Evolutionary conservation across 2,113 vertebrate species (phyloP), one percentile per base, ranked within the genome.

Genomic region (Uria lomvia): DNA sequence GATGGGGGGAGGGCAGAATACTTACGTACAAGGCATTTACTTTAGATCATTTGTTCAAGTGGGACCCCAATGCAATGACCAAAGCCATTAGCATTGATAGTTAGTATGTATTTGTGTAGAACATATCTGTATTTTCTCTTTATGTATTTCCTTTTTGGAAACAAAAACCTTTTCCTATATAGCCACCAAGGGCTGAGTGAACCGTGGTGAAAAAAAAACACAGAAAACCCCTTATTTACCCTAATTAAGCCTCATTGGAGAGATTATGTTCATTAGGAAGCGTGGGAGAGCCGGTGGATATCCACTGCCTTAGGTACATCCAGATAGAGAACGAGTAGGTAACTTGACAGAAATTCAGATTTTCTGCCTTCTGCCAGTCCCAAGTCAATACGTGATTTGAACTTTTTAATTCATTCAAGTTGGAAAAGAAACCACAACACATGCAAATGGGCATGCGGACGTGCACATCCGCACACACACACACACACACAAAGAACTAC

Each of bases 1-100:
- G 12, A n/a, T 36, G 14, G 8, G n/a, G 12, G 8, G 3, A 22
- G 4, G 3, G 3, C 1, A 2, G 6, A 15, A 45, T 66, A 66
- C 32, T 32, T 66, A 66, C 7, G 14, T 14, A 52, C 42, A 58
- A 24, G 10, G 24, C 36, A 83, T 87, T 78, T 73, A 23, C 24
- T 58, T 67, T 5, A 63, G 47, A 22, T 20, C 4, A 27, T 67
- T 86, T 56, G 4, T 40, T 70, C 47, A 91, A n/a, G 15, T 74
- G 55, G 7, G 16, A 73, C 19, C 19, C 26, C 36, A 42, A 27
- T 52, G 22, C 32, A 83, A 78, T 1, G 3, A 56, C 10, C 20
- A 13, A 78, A 84, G 29, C 20, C n/a, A 45, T 50, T 9, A 56
- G 9, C 36, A 50, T 12, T 49, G 13, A 53, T 24, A 16, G 10